phyloP scores from a whole-genome alignment of 2,113 vertebrate species.

The Laticauda colubrina region DNA sequence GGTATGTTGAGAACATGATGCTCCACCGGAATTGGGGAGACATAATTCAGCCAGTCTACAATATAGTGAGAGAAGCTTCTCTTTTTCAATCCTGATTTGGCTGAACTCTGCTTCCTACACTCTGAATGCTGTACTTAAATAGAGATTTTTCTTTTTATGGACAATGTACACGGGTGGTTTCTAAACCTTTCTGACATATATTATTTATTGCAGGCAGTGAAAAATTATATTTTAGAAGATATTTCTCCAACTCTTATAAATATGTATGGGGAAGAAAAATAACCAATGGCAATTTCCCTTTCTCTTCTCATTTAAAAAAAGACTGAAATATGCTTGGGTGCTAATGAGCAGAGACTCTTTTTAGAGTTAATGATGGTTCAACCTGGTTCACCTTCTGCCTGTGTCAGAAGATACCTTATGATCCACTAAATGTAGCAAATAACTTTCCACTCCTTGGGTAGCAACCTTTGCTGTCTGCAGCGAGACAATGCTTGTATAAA shows the following conservation, averaged over 20 bases:
- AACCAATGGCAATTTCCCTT: constrained; percentile 5
- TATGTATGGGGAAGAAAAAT: constrained; percentile 2
- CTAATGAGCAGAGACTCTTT: constrained; percentile 32
- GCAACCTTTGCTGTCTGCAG: constrained; percentile 55
- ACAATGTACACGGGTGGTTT: not conserved
- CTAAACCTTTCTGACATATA: constrained; percentile 19
- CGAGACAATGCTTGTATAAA: constrained; percentile 50
- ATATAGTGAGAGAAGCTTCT: too few species aligned
- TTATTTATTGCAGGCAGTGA: constrained; percentile 27
- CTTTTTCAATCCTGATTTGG: not conserved
- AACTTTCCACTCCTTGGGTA: constrained; percentile 43
- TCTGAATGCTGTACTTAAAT: not conserved
- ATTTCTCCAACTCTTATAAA: constrained; percentile 23
- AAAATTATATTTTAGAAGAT: constrained; percentile 13
- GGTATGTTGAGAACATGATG: not conserved
- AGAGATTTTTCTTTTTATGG: not conserved
- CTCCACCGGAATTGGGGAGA: not conserved
- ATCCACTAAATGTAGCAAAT: constrained; percentile 13
- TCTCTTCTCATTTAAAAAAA: not conserved
- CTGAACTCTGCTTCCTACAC: not conserved
- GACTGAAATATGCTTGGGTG: not conserved
- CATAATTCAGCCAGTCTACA: not conserved
- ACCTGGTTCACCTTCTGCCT: constrained; percentile 21
- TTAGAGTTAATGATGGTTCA: constrained; percentile 29
- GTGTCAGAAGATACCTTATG: constrained; percentile 15